Evolutionary conservation across 2,888 invertebrate species (phyloP), one percentile per base, ranked within the genome.

Genomic region (Troides helena): DNA sequence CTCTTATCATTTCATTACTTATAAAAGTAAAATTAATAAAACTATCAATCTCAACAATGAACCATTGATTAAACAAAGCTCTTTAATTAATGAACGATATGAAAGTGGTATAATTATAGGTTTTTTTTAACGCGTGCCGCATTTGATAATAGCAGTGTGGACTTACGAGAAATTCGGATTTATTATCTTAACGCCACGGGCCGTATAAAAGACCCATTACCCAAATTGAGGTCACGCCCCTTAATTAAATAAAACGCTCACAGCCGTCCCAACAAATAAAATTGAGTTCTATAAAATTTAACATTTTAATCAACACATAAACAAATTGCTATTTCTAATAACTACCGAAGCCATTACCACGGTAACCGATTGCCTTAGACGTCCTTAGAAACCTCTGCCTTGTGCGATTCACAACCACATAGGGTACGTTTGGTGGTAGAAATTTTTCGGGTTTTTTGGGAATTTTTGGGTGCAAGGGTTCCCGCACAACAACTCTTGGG

Each of bases 181-280:
- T 67, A 67, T 67, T 70, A 53, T 64, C 63, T 43, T 46, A 65
- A 61, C 61, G 67, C 70, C 59, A 56, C 23, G 50, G 60, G 62
- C 63, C 65, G 36, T 21, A 66, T 66, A 67, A 70, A 53, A 62
- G 70, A 62, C 63, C 66, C 70, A 70, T 67, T 70, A 70, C 6
- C 62, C 62, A 50, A 70, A 70, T 70, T 66, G 70, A 59, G 70
- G 70, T 25, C 63, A 53, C 66, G 62, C 66, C 70, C 62, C 63
- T 63, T 67, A 59, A 70, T 67, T 70, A 66, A 62, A 66, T 66
- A 63, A 59, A 66, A 63, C 67, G 65, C 46, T 46, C 57, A 25
- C 30, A 25, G 65, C 23, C 60, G 39, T 25, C 58, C 50, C 50
- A 25, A 43, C 53, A 25, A 39, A 64, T 25, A 10, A 65, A 65